Base-by-base conservation (phyloP, 2,797 vertebrate species). In the Ptychadena robeensis region DNA sequence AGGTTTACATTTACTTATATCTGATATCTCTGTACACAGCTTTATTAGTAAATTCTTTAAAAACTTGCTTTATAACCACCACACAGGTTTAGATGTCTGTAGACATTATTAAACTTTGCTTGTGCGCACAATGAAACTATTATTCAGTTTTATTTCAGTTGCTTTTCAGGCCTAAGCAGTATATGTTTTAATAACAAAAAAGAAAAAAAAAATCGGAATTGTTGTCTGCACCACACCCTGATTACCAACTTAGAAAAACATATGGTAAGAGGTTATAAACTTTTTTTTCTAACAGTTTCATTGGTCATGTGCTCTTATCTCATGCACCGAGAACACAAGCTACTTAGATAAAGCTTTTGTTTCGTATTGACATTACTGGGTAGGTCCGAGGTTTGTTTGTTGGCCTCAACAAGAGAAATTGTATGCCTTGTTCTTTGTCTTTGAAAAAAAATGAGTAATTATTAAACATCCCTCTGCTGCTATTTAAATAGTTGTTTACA, bases 301-400 rank as follows among this genome's bases (percentile, higher is more conserved):
- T 89, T 90, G 91, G 91, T 92, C 87, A 69, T 9, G 70, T 79
- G 79, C 69, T 75, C 88, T 93, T 91, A 91, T 87, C 91, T 92
- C 83, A 86, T 84, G 15, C 63, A 75, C 71, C 86, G 88, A 91
- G 87, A 90, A 89, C 92, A 90, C 89, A 86, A 82, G 82, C 77
- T 86, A 88, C 88, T 86, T 83, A 88, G 87, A 92, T 92, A 92
- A 90, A 87, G 90, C 75, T 88, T 93, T 91, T 92, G 87, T 92
- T 91, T 87, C 85, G 2, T 91, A 88, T 91, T 91, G 91, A 93
- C 92, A 88, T 85, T 89, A 88, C 85, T 88, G 88, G 88, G 90
- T 90, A 88, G 87, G 88, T 88, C 86, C 88, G 87, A 86, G n/a
- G 87, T 90, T 89, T 92, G 89, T 90, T 91, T 92, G 90, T 90